These are phyloP conservation scores for Girardia tigrina DNA, from an alignment of 2,888 invertebrate genomes.

Conservation along the genomic window DNA sequence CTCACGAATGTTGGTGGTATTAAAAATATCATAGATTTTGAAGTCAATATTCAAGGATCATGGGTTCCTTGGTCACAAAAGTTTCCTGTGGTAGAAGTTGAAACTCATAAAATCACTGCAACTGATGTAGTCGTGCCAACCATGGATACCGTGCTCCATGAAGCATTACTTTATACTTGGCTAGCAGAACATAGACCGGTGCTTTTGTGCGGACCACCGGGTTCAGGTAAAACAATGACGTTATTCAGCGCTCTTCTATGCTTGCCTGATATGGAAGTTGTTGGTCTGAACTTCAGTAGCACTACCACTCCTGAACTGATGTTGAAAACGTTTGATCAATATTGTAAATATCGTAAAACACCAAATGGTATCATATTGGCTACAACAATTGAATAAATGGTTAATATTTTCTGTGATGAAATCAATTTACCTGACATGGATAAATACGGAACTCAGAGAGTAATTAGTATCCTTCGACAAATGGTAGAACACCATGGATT, in stretches of 20 bases:
- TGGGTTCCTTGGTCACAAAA: constrained; percentile 94
- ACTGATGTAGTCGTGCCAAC: constrained; percentile 97
- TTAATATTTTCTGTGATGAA: constrained; percentile 97
- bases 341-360: constrained; percentile 95
- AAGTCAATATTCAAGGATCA: constrained; percentile 76
- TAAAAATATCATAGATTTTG: constrained; percentile 76
- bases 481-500: constrained; percentile 76
- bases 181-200: constrained; percentile 94
- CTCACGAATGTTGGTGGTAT: constrained; percentile 73
- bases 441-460: constrained; percentile 80
- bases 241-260: constrained; percentile 90
- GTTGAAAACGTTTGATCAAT: constrained; percentile 95
- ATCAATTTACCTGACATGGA: constrained; percentile 99
- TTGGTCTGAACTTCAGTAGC: constrained; percentile 95
- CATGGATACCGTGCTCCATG: constrained; percentile 91
- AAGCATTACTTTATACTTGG: constrained; percentile 91
- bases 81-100: constrained; percentile 95
- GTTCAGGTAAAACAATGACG: constrained; percentile 67
- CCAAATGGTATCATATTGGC: constrained; percentile 90
- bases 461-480: constrained; percentile 95
- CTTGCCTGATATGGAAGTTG: constrained; percentile 88
- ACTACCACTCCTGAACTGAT: constrained; percentile 94
- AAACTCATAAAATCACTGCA: constrained; percentile 94
- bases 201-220: constrained; percentile 90
- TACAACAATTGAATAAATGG: constrained; percentile 82